Evolutionary conservation across 2,113 vertebrate species (phyloP).

Genomic region (Spheniscus mendiculus): DNA sequence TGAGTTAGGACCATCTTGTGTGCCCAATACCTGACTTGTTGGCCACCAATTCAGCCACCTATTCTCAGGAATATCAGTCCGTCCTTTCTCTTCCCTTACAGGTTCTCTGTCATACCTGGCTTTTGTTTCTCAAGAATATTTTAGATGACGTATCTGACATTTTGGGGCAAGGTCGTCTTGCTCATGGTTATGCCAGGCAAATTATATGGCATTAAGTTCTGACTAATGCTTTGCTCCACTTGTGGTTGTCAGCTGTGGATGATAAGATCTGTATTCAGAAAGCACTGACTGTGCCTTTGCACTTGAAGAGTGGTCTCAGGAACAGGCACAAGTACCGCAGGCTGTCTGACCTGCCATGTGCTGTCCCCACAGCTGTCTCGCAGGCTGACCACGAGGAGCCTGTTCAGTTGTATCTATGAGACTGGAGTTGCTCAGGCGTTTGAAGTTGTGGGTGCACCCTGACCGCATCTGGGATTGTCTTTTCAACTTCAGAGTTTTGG

Average conservation of each 20-base stretch:
- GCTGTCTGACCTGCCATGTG: not conserved
- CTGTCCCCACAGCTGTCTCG: not conserved
- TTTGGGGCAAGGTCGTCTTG: not conserved
- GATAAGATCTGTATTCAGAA: not conserved
- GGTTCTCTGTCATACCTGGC: not conserved
- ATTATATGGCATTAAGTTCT: not conserved
- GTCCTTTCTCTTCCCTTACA: not conserved
- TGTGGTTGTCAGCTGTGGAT: not conserved
- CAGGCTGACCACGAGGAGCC: not conserved
- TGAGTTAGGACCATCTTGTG: not conserved
- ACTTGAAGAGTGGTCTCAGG: not conserved
- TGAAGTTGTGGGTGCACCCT: not conserved
- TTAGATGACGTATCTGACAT: not conserved
- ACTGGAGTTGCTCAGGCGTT: not conserved
- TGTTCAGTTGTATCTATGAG: not conserved
- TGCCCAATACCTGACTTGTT: not conserved
- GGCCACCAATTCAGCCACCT: not conserved
- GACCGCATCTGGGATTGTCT: not conserved
- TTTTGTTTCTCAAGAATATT: not conserved
- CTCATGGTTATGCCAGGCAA: not conserved
- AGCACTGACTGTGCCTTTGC: not conserved
- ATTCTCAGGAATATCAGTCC: not conserved
- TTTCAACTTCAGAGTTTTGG: not conserved
- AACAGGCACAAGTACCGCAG: not conserved
- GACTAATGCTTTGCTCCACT: not conserved